Conservation (phyloP, 2,113 vertebrate species). For the Sus scrofa region DNA sequence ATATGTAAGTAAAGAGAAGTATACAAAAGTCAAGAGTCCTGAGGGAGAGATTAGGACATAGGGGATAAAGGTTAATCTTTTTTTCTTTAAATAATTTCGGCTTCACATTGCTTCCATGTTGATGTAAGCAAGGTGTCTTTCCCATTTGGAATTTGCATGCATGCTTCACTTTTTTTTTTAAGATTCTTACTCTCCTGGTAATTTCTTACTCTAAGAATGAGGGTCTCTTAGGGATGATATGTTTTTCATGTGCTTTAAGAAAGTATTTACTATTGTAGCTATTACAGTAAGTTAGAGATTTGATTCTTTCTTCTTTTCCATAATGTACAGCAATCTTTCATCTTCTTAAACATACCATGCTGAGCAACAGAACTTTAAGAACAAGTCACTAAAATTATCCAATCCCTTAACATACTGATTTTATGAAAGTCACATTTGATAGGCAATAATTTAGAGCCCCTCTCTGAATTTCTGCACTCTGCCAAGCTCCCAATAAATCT, state of each 20-base stretch:
- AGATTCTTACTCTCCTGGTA: slow-evolving; percentile 37
- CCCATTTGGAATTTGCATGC: background rate
- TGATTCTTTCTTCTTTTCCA: slow-evolving; percentile 20
- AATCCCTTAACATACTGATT: slow-evolving; percentile 73
- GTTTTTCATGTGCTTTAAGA: slow-evolving; percentile 57
- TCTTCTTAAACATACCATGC: slow-evolving; percentile 40
- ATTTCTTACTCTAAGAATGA: slow-evolving; percentile 48
- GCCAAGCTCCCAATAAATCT: slow-evolving; percentile 67
- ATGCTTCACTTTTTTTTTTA: background rate
- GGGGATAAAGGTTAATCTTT: background rate
- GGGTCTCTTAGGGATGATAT: slow-evolving; percentile 31
- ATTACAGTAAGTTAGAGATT: slow-evolving; percentile 49
- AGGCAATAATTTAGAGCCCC: slow-evolving; percentile 53
- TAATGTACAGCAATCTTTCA: slow-evolving; percentile 43
- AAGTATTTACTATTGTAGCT: slow-evolving; percentile 38
- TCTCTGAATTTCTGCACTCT: slow-evolving; percentile 47
- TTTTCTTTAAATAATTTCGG: slow-evolving; percentile 29
- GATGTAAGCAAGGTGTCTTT: background rate
- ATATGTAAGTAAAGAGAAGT: background rate
- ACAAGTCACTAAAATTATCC: slow-evolving; percentile 55
- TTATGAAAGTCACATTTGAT: slow-evolving; percentile 66
- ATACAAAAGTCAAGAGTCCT: background rate
- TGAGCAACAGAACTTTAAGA: slow-evolving; percentile 60
- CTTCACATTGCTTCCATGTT: background rate
- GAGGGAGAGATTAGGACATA: background rate